Evolutionary conservation across 2,888 invertebrate species (phyloP).

Genomic region (Clanis bilineata): DNA sequence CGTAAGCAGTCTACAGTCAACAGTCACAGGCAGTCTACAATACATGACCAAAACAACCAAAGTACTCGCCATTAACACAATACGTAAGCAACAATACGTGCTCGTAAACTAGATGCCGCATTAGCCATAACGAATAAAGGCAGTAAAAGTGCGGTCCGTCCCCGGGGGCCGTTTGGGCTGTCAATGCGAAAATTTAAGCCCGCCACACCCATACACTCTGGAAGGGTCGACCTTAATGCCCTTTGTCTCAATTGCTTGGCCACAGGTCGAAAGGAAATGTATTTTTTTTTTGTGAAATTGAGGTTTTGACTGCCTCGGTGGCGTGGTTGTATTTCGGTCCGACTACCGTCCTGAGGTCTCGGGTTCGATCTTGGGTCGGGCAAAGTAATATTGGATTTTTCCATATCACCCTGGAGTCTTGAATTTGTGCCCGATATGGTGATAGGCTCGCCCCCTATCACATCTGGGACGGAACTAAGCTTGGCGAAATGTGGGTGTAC

Average conservation of each 20-base stretch:
- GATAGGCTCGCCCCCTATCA: too few relatives aligned
- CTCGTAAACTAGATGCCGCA: slow-evolving; percentile 78
- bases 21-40: background rate
- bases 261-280: slow-evolving; percentile 20
- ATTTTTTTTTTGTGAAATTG: background rate
- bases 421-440: too few relatives aligned
- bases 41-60: background rate
- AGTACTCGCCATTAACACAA: slow-evolving; percentile 34
- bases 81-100: slow-evolving; percentile 72
- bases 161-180: slow-evolving; percentile 80
- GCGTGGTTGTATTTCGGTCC: too few relatives aligned
- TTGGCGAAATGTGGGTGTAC: too few relatives aligned
- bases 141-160: slow-evolving; percentile 77
- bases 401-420: too few relatives aligned
- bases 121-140: slow-evolving; percentile 82
- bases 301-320: too few relatives aligned
- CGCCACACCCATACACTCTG: slow-evolving; percentile 79
- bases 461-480: too few relatives aligned
- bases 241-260: slow-evolving; percentile 73
- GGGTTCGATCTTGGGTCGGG: too few relatives aligned
- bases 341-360: too few relatives aligned
- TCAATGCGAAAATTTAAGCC: slow-evolving; percentile 81
- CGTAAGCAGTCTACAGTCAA: background rate
- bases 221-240: slow-evolving; percentile 75
- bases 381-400: too few relatives aligned